Base-by-base conservation (phyloP, 23 tunicate species). In the Styela plicata region DNA sequence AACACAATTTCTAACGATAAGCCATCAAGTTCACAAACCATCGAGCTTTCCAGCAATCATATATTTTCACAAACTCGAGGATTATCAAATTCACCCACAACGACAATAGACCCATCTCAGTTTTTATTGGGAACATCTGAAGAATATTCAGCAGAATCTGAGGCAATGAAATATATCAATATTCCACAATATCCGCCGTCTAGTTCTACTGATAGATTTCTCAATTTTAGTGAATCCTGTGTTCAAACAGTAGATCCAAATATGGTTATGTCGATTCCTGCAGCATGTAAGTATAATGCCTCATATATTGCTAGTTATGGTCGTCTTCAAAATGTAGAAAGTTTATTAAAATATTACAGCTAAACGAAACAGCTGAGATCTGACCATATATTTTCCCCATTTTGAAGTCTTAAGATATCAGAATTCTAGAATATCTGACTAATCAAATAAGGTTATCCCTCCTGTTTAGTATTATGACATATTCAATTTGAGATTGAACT, bases 231-330 rank as follows among this genome's bases (percentile, higher is more conserved):
- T 53, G 64, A 76, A 26, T n/a, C n/a, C n/a, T 76, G 81, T 53
- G 81, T 35, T 1, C 81, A 52, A 70, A 76, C 81, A 13, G 81
- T 76, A 19, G 81, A 76, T 53, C 81, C 81, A 23, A 76, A 76
- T 1, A 44, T 36, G n/a, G 81, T 76, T 19, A 76, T 76, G 81
- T 36, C 81, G 27, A 29, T 53, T 24, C 64, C 52, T 22, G 26
- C 65, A 5, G 5, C 81, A 33, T 24, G 81, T 76, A 29, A 76
- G 81, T 76, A n/a, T n/a, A n/a, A n/a, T n/a, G n/a, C n/a, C n/a
- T n/a, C n/a, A n/a, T n/a, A n/a, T n/a, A n/a, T n/a, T n/a, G n/a
- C n/a, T n/a, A n/a, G n/a, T n/a, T n/a, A n/a, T n/a, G n/a, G n/a
- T n/a, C n/a, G n/a, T n/a, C n/a, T n/a, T n/a, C n/a, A n/a, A n/a